Conservation (phyloP, 2,888 invertebrate species). For the Bursaphelenchus okinawaensis region DNA sequence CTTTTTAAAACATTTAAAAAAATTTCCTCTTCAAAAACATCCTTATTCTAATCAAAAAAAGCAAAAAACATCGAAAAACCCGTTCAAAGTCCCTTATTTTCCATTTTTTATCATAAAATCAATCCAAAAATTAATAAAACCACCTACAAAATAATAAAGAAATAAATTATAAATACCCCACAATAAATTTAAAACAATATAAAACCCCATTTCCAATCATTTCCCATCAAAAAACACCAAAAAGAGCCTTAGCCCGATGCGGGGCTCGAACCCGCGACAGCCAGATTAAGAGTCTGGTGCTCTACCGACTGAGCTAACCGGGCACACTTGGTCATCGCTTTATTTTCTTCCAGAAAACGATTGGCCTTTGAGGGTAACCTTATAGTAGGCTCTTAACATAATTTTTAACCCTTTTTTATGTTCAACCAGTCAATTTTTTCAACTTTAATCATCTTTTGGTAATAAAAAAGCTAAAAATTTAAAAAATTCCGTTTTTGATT, state of each 20-base stretch:
- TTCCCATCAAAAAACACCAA: not conserved
- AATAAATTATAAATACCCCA: too few relatives aligned
- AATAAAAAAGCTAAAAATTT: not conserved
- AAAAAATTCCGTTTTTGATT: not conserved
- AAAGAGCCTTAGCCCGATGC: slow-evolving; percentile 37
- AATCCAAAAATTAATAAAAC: too few relatives aligned
- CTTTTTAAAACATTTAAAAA: too few relatives aligned
- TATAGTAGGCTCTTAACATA: not conserved
- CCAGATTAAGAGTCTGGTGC: slow-evolving; percentile 55
- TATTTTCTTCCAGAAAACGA: not conserved
- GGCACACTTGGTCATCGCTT: slow-evolving; percentile 14
- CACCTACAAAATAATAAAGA: too few relatives aligned
- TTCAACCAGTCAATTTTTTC: not conserved
- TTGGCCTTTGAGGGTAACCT: not conserved
- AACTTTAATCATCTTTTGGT: not conserved
- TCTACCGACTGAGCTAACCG: slow-evolving; percentile 54
- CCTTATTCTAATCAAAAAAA: too few relatives aligned
- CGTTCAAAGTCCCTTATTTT: too few relatives aligned
- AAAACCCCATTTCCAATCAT: not conserved
- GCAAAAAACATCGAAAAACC: too few relatives aligned
- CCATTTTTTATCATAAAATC: too few relatives aligned
- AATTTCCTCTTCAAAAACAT: too few relatives aligned
- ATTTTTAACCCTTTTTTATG: not conserved
- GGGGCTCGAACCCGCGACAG: slow-evolving; percentile 50
- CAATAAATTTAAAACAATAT: not conserved